These are phyloP conservation scores for Bactericera cockerelli DNA, from an alignment of 1,140 invertebrate species.

Conservation along the genomic window DNA sequence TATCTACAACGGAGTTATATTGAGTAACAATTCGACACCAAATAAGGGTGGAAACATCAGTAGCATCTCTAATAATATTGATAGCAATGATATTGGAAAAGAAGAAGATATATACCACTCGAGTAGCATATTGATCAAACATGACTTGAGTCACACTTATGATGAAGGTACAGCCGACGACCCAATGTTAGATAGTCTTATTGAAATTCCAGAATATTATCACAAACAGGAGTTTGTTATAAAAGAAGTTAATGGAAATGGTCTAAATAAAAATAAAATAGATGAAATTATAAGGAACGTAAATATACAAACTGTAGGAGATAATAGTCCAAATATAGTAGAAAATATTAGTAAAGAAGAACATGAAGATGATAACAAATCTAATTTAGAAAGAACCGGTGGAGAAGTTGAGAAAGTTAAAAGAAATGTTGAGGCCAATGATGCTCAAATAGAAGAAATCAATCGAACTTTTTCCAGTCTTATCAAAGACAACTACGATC, in stretches of 20 bases:
- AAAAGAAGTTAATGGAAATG: too few species aligned
- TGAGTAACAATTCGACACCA: not conserved
- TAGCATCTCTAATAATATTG: too few species aligned
- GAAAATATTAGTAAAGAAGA: not conserved
- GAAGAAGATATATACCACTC: not conserved
- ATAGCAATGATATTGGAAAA: not conserved
- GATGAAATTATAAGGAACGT: too few species aligned
- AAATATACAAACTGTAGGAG: too few species aligned
- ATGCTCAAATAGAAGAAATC: not conserved
- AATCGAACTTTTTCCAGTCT: constrained; percentile 4
- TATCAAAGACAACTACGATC: constrained; percentile 30
- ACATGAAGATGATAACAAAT: not conserved
- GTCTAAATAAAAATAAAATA: too few species aligned
- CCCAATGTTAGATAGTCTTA: constrained; percentile 4
- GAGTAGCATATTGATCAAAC: not conserved
- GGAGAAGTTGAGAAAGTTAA: too few species aligned
- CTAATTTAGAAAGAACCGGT: too few species aligned
- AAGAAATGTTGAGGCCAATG: too few species aligned
- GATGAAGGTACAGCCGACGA: not conserved
- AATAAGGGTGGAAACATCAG: too few species aligned
- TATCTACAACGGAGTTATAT: too few species aligned
- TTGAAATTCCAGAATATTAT: not conserved
- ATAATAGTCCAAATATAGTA: not conserved
- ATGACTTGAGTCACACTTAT: not conserved
- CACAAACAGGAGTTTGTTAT: too few species aligned